Base-by-base conservation (phyloP, 1,140 invertebrate genomes). In the Papilio polytes region DNA sequence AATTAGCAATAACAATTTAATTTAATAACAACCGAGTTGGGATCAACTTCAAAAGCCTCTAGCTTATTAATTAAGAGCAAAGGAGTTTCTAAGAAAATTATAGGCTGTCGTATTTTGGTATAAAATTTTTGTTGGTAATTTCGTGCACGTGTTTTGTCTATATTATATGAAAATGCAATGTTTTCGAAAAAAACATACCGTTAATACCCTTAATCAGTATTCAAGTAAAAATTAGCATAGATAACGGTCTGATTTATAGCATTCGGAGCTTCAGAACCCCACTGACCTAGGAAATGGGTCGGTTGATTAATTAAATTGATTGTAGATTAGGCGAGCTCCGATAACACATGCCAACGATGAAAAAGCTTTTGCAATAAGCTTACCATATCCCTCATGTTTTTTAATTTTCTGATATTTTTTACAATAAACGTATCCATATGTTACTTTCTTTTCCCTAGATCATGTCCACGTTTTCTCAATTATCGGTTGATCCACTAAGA, bases 201-300 rank as follows among this genome's bases (percentile, higher is more conserved):
- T 63, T 63, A 26, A 63, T 31, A 15, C 13, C 13, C 12, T 63
- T 63, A 63, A 63, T 63, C 20, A 26, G 20, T 63, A 63, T 26
- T 26, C 59, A 63, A 63, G 59, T 63, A 9, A 31, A 63, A 63
- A 63, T 63, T 63, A 63, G 22, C 59, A 63, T 63, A 63, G 22
- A 63, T 63, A 63, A 63, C 13, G 12, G 22, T 63, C 20, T 63
- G 59, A 63, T 63, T 63, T 26, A 63, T 63, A 26, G 59, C 12
- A 56, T 56, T 56, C 9, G 53, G 8, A 63, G 59, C 22, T 15
- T 63, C 59, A 22, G 59, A 26, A 26, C 59, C 22, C 59, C 18
- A 63, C 59, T 31, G 59, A 63, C 59, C 22, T 63, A 31, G 22
- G 20, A 63, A 63, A 63, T 63, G 22, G 59, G 22, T 26, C 20